phyloP scores from a whole-genome alignment of 2,888 invertebrate genomes.

The Pristionchus maxplancki region DNA sequence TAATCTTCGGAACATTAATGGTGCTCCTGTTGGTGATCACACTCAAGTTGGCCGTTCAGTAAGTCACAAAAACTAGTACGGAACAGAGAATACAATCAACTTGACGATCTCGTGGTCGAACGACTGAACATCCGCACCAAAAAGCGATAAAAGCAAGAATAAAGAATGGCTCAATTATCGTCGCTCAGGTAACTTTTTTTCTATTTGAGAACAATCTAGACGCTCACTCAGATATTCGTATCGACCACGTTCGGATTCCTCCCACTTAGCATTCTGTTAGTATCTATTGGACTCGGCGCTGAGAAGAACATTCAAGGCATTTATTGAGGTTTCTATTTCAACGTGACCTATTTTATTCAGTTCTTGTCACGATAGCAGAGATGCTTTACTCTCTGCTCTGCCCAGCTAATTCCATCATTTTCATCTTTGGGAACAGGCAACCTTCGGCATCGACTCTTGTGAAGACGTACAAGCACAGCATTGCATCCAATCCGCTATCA shows the following conservation, averaged over 20 bases:
- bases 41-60: neutral
- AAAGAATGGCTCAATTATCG: neutral
- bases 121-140: neutral
- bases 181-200: neutral
- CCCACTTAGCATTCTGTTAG: neutral
- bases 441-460: neutral
- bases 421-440: constrained; percentile 4
- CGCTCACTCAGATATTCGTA: neutral
- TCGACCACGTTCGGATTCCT: neutral
- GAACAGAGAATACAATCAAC: neutral
- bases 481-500: neutral
- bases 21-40: neutral
- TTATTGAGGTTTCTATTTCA: neutral
- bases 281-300: neutral
- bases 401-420: neutral
- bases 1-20: neutral
- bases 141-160: neutral
- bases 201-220: neutral
- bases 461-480: neutral
- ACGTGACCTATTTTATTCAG: neutral
- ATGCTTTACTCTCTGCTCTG: neutral
- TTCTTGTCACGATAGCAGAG: neutral
- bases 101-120: neutral
- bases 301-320: neutral
- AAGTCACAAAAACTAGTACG: neutral